Evolutionary conservation across 2,797 vertebrate genomes (phyloP).

Genomic region (Meriones psammophilus): DNA sequence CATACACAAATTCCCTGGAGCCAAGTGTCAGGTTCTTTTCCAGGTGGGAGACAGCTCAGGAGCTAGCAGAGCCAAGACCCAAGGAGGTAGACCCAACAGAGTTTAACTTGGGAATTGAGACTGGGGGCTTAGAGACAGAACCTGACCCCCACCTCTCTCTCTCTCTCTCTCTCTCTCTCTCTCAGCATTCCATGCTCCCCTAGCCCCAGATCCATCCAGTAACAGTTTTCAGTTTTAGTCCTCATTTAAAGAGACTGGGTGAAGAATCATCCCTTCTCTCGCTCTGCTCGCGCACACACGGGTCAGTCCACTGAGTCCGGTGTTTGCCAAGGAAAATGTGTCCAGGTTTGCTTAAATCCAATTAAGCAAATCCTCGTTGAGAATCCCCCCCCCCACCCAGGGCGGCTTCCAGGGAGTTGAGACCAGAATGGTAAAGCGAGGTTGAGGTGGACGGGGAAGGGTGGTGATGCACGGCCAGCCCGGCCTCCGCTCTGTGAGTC

Average conservation of each 20-base stretch:
- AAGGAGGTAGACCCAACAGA: not conserved
- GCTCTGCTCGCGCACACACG: not conserved
- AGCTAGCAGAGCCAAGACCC: not conserved
- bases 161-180: not conserved
- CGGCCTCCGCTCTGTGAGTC: not conserved
- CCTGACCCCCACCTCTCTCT: not conserved
- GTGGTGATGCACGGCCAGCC: not conserved
- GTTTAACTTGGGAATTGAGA: not conserved
- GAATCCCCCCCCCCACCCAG: not conserved
- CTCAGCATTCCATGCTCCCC: not conserved
- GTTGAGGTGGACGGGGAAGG: not conserved
- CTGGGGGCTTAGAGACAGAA: not conserved
- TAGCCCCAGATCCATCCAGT: not conserved
- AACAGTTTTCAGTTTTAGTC: not conserved
- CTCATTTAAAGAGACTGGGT: not conserved
- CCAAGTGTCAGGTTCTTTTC: not conserved
- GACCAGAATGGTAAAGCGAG: slow-evolving; percentile 43
- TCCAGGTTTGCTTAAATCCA: not conserved
- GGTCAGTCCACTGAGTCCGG: not conserved
- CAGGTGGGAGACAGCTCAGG: not conserved
- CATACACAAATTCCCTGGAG: not conserved
- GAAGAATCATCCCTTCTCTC: not conserved
- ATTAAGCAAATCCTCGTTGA: not conserved
- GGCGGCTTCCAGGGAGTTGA: not conserved
- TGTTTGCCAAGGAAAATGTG: not conserved